phyloP scores from a whole-genome alignment of 2,113 vertebrate genomes.

The Tenrec ecaudatus region DNA sequence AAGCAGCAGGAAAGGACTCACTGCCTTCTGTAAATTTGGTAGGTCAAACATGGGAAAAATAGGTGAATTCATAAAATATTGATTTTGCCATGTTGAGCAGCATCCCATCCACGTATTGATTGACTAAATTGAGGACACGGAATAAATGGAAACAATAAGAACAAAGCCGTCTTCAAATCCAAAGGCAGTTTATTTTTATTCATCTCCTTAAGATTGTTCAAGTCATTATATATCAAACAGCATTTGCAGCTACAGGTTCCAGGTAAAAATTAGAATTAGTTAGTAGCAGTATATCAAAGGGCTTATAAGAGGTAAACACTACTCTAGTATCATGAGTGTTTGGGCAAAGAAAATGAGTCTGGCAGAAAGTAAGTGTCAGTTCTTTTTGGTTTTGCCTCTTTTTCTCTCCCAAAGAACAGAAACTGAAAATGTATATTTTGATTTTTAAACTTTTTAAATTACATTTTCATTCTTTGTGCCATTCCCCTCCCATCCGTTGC shows the following conservation, averaged over 20 bases:
- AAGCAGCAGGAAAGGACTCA: too few relatives aligned
- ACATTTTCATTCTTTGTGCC: neutral
- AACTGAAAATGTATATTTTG: neutral
- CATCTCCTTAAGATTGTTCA: neutral
- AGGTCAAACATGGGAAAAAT: too few relatives aligned
- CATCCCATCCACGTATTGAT: too few relatives aligned
- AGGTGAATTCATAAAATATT: too few relatives aligned
- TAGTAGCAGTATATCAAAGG: neutral
- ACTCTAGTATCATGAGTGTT: neutral
- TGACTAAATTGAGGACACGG: too few relatives aligned
- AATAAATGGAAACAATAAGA: too few relatives aligned
- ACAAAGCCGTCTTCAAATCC: too few relatives aligned
- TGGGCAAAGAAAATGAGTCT: neutral
- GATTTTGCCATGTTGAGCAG: too few relatives aligned
- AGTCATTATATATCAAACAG: too few relatives aligned
- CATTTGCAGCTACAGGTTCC: too few relatives aligned
- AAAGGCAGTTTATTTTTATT: too few relatives aligned
- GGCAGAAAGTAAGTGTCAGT: neutral
- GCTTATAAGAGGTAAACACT: neutral
- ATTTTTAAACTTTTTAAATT: neutral
- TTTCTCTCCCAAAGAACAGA: neutral
- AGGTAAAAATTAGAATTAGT: neutral
- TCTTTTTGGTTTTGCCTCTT: neutral
- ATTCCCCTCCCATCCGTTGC: fast-evolving
- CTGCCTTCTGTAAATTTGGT: too few relatives aligned